Evolutionary conservation across 1,140 invertebrate genomes (phyloP), one percentile per base, ranked within the genome.

Genomic region (Pseudomyrmex cubaensis): DNA sequence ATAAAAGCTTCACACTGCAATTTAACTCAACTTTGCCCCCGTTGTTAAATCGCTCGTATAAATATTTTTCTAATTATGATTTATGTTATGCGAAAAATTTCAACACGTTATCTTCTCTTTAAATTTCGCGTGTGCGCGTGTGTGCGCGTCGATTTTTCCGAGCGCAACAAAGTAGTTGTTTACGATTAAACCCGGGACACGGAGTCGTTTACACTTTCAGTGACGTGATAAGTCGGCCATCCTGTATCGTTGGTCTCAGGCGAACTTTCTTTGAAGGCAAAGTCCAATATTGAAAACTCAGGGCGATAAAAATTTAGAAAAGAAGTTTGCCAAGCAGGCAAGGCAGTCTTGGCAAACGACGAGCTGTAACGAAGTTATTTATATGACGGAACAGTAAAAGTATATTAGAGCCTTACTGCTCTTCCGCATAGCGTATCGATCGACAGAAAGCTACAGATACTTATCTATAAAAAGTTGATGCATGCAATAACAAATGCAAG

Each of bases 381-480:
- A 77, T 83, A 73, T 44, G 69, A 22, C n/a, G 25, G 46, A 25
- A 72, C 72, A 66, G 78, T 72, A 61, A 76, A 87, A 73, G 61
- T 70, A 67, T 87, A 84, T 72, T 22, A 69, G 64, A 17, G 35
- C 15, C 77, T 64, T 62, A 48, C 46, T 69, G 59, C 72, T 77
- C 56, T 69, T 77, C 59, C 2, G 62, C n/a, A 87, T 62, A 61
- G 78, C 9, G 73, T 50, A 87, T 87, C 85, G 73, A 84, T 87
- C 82, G 62, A 70, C n/a, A 63, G 61, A 2, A 5, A 35, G 35
- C n/a, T 7, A 12, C 8, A 35, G 44, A 78, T 59, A 13, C 20
- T 2, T 13, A 15, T 20, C 52, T 20, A 10, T 9, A 57, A 35
- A 20, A 63, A 25, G 13, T 52, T 52, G 13, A 12, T 12, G 13